Evolutionary conservation across 2,797 vertebrate species (phyloP), one percentile per base, ranked within the genome.

Genomic region (Carapus acus): DNA sequence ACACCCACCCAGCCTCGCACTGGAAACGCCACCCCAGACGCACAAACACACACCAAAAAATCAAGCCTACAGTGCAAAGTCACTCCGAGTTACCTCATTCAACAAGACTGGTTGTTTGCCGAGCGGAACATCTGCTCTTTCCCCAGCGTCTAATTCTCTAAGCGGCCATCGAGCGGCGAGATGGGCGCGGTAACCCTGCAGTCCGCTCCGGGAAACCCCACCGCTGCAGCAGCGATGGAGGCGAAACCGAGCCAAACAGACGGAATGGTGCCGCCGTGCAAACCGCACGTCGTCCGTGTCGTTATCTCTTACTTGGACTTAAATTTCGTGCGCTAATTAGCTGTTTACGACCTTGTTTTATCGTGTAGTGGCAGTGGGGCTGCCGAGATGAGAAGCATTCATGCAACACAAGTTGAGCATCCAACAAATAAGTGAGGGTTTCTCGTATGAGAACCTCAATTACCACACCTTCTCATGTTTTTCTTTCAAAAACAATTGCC

Each of bases 121-220:
- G 49, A 69, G 58, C 69, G 72, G 73, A 65, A 62, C 82, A 76
- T 75, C 71, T 80, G 62, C 70, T 65, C 76, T 78, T 69, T 69
- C 74, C 51, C 67, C 69, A 73, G 59, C 14, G 4, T 15, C 34
- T 56, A 66, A 45, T 67, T 42, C 67, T 62, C 60, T 78, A 74
- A 78, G 79, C 86, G 75, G 86, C 86, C 87, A 88, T 87, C 78
- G 82, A 88, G 77, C 79, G 67, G 72, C 46, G 76, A 85, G 83
- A 87, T 89, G 89, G 89, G 89, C 87, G 89, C 88, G 89, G 89
- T 90, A 83, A 90, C 88, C 88, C 88, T 90, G 88, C 89, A 85
- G 69, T 85, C 63, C 57, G 82, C 75, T 53, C 70, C 67, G 86
- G 89, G 88, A 90, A 90, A 90, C 89, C 89, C 88, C 89, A 82